Conservation (phyloP, 1,140 invertebrate genomes). For the Drosophila pandora region DNA sequence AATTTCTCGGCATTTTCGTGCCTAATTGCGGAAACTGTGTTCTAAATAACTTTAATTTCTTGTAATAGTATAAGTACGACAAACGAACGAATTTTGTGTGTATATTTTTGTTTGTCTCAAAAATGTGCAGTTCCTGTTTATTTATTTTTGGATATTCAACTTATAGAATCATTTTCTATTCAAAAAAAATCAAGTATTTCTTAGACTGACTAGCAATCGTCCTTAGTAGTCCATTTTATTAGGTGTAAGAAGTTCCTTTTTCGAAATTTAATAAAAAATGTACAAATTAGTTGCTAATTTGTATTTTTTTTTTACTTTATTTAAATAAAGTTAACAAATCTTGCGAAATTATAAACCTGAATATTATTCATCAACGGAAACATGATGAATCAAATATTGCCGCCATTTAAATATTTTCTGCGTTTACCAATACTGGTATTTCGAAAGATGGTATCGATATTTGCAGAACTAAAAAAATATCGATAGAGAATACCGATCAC, state of each 20-base stretch:
- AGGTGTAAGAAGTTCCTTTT: too few species aligned
- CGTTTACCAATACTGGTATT: background rate
- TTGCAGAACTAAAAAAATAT: background rate
- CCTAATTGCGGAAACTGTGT: slow-evolving; percentile 68
- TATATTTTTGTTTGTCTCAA: slow-evolving; percentile 29
- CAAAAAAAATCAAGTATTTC: too few species aligned
- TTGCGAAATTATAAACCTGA: background rate
- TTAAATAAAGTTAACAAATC: background rate
- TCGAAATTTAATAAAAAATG: too few species aligned
- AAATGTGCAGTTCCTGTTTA: slow-evolving; percentile 54
- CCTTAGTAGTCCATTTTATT: too few species aligned
- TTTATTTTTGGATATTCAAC: slow-evolving; percentile 33
- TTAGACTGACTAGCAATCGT: too few species aligned
- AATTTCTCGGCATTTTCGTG: slow-evolving; percentile 57
- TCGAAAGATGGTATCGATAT: too few species aligned
- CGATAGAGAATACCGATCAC: background rate
- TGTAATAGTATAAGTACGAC: slow-evolving; percentile 23
- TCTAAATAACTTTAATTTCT: slow-evolving; percentile 64
- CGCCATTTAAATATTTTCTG: background rate
- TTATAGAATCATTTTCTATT: slow-evolving; percentile 11
- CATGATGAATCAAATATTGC: background rate
- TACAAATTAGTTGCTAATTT: too few species aligned
- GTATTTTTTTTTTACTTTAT: too few species aligned
- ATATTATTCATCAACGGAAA: background rate
- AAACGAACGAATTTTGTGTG: slow-evolving; percentile 17